These are phyloP conservation scores for Diaperis boleti DNA, from an alignment of 2,888 invertebrate species.

Conservation along the genomic window DNA sequence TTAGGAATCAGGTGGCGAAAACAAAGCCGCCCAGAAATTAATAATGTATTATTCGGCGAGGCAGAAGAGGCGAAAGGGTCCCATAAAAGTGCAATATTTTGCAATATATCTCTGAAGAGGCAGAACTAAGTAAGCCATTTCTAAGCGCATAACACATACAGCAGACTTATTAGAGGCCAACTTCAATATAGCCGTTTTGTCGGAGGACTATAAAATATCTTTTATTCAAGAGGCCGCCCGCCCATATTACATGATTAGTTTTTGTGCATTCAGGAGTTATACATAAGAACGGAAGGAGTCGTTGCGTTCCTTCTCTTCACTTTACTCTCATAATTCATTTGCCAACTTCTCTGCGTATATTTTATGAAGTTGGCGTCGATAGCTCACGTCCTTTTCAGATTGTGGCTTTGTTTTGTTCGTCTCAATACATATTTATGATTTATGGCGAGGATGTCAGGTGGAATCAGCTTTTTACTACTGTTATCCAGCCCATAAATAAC, in stretches of 20 bases:
- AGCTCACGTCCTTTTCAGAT: slow-evolving; percentile 44
- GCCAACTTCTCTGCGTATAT: slow-evolving; percentile 47
- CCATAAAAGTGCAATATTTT: slow-evolving; percentile 53
- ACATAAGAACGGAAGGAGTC: slow-evolving; percentile 50
- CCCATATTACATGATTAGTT: slow-evolving; percentile 58
- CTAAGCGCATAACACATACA: slow-evolving; percentile 62
- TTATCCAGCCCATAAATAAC: slow-evolving; percentile 21
- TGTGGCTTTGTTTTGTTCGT: slow-evolving; percentile 48
- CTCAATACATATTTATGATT: slow-evolving; percentile 51
- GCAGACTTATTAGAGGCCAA: slow-evolving; percentile 60
- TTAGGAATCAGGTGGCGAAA: slow-evolving; percentile 42
- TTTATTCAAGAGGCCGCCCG: slow-evolving; percentile 60
- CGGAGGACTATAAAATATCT: slow-evolving; percentile 59
- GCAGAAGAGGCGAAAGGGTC: slow-evolving; percentile 39
- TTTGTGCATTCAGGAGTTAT: slow-evolving; percentile 53
- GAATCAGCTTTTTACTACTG: slow-evolving; percentile 30
- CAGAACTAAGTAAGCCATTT: slow-evolving; percentile 60
- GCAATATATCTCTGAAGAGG: slow-evolving; percentile 54
- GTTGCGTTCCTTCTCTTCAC: slow-evolving; percentile 27
- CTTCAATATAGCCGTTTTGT: slow-evolving; percentile 58
- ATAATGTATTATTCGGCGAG: slow-evolving; percentile 50
- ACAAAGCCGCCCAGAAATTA: slow-evolving; percentile 49
- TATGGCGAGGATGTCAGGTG: slow-evolving; percentile 33
- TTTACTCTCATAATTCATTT: slow-evolving; percentile 45
- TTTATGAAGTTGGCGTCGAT: slow-evolving; percentile 46